Conservation (phyloP, 2,113 vertebrate species). For the Galbula dea region DNA sequence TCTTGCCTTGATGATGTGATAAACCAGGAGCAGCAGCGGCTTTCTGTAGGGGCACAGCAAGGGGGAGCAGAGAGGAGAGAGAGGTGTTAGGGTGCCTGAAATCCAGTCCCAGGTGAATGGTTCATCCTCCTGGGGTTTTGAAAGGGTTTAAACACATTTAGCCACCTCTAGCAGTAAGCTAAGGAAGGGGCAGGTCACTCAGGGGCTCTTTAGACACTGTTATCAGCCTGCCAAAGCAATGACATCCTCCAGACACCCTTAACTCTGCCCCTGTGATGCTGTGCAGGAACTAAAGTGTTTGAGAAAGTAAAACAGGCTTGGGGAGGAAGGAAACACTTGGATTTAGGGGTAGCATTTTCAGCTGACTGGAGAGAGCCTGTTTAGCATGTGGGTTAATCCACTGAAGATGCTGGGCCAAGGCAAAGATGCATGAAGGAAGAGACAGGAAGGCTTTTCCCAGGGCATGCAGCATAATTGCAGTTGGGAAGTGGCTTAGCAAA, state of each 20-base stretch:
- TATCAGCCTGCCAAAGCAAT: neutral
- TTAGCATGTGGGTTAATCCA: neutral
- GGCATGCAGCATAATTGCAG: neutral
- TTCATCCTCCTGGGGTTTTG: no score
- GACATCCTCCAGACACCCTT: neutral
- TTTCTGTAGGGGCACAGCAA: neutral
- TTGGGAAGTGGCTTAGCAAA: no score
- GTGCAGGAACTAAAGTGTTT: neutral
- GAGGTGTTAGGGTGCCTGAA: no score
- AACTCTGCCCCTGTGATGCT: neutral
- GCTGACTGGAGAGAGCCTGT: neutral
- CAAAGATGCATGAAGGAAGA: neutral
- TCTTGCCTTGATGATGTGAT: neutral
- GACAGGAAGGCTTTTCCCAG: neutral
- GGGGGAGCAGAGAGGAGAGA: neutral
- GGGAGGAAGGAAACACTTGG: neutral
- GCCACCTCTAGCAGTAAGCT: neutral
- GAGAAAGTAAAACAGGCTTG: neutral
- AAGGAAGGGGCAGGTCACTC: neutral
- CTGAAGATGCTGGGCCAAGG: no score
- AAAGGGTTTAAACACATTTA: no score
- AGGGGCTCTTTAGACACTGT: accelerated
- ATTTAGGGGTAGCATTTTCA: neutral
- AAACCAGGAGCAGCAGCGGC: neutral
- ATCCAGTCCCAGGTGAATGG: no score